These are phyloP conservation scores for Podarcis cretensis DNA, from an alignment of 2,113 vertebrate genomes.

Conservation along the genomic window DNA sequence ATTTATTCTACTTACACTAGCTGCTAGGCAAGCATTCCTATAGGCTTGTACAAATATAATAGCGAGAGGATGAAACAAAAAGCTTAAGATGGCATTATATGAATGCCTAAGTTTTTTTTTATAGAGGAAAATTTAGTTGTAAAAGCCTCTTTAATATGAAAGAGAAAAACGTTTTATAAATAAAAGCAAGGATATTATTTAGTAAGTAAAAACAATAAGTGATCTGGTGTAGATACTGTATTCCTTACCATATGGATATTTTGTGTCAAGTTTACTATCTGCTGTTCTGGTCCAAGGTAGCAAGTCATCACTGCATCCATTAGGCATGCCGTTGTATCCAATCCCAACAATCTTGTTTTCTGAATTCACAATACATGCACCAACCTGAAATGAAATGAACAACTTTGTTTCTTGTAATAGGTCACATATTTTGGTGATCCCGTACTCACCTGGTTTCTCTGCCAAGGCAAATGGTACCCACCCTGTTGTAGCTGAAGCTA, in stretches of 20 bases:
- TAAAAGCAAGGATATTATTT: neutral
- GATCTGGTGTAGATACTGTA: neutral
- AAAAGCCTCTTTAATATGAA: neutral
- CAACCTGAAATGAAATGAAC: constrained; percentile 80
- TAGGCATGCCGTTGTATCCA: constrained; percentile 98
- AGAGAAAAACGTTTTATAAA: neutral
- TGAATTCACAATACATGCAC: constrained; percentile 95
- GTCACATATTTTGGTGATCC: neutral
- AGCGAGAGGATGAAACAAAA: neutral
- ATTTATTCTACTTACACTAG: constrained; percentile 55
- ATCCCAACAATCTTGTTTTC: constrained; percentile 99
- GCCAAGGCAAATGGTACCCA: neutral
- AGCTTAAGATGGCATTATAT: neutral
- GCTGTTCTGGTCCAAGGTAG: constrained; percentile 83
- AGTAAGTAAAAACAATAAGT: neutral
- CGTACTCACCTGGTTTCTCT: neutral
- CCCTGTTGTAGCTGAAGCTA: neutral
- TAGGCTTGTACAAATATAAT: constrained; percentile 41
- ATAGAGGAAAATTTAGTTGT: too few species aligned
- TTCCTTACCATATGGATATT: constrained; percentile 88
- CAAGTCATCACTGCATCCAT: constrained; percentile 84
- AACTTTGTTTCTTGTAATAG: neutral
- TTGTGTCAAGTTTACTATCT: constrained; percentile 80
- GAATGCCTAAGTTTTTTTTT: neutral
- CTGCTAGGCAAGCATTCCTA: constrained; percentile 43